A percentile compares a stretch with the other conserved stretches of the same genome.
phyloP scores from a whole-genome alignment of 1,140 invertebrate species.

The Cydia fagiglandana region DNA sequence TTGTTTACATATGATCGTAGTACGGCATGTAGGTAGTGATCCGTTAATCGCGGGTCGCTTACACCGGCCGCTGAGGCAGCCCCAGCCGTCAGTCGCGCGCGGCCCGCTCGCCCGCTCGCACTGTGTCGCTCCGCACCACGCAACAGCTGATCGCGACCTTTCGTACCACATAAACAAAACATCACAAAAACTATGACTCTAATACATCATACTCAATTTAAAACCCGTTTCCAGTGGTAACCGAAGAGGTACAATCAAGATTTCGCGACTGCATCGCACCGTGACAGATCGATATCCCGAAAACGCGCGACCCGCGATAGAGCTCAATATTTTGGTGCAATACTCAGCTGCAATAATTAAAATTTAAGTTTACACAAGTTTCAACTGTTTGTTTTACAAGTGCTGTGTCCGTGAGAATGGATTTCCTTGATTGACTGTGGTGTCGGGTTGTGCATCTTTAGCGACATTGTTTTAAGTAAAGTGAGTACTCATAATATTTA shows the following conservation, averaged over 20 bases:
- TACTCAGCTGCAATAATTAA: conserved; percentile 43
- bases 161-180: conserved; percentile 45
- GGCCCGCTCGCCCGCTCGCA: conserved; percentile 55
- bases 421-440: conserved; percentile 60
- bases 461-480: conserved; percentile 44
- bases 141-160: conserved; percentile 60
- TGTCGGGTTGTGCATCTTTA: conserved; percentile 45
- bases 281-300: conserved; percentile 54
- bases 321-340: conserved; percentile 48
- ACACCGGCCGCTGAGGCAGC: conserved; percentile 36
- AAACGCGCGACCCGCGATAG: conserved; percentile 44
- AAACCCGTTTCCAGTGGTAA: conserved; percentile 25
- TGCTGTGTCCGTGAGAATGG: conserved; percentile 64
- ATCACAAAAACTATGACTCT: conserved; percentile 41
- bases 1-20: conserved; percentile 72
- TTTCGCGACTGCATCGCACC: conserved; percentile 38
- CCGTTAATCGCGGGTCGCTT: conserved; percentile 55
- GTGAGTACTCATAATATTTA: conserved; percentile 55
- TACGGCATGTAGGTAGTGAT: conserved; percentile 69
- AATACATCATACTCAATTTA: neutral
- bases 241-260: neutral
- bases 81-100: conserved; percentile 64
- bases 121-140: conserved; percentile 39
- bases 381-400: conserved; percentile 46
- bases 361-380: conserved; percentile 41